A percentile compares a stretch with the other conserved stretches of the same genome.
Evolutionary conservation across 1,140 invertebrate genomes (phyloP).

Genomic region (Pteromalus puparum): DNA sequence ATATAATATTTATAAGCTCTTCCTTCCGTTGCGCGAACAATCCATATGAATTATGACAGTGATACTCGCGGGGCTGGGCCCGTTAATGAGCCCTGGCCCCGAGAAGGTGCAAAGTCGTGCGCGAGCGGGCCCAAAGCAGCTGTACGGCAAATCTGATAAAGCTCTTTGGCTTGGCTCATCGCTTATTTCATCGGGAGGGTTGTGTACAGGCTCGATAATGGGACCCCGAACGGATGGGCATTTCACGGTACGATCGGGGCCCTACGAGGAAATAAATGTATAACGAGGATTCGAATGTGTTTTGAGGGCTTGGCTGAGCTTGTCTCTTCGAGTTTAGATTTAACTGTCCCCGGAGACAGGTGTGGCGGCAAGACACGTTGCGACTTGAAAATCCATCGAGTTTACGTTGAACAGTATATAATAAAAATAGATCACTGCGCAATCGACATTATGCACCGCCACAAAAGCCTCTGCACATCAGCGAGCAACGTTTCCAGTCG

Average conservation of each 20-base stretch:
- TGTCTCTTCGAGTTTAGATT: no score
- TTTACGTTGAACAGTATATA: no score
- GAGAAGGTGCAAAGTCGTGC: conserved; percentile 32
- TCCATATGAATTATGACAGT: conserved; percentile 35
- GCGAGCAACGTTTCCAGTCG: neutral
- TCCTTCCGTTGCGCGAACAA: conserved; percentile 31
- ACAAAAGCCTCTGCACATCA: neutral
- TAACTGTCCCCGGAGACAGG: neutral
- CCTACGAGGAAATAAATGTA: neutral
- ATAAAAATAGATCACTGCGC: neutral
- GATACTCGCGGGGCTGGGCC: conserved; percentile 27
- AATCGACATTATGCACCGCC: neutral
- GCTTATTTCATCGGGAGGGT: neutral
- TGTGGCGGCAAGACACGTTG: neutral
- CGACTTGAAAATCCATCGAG: no score
- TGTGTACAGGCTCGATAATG: neutral
- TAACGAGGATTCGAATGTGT: neutral
- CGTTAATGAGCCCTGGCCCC: conserved; percentile 23
- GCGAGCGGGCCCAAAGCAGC: conserved; percentile 3
- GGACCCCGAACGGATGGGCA: neutral
- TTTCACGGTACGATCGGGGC: neutral
- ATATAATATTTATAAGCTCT: neutral
- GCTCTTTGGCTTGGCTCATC: neutral
- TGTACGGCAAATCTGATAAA: conserved; percentile 39
- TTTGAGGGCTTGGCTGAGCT: no score